These are phyloP conservation scores for Laticauda colubrina DNA, from an alignment of 2,113 vertebrate species.

Conservation along the genomic window DNA sequence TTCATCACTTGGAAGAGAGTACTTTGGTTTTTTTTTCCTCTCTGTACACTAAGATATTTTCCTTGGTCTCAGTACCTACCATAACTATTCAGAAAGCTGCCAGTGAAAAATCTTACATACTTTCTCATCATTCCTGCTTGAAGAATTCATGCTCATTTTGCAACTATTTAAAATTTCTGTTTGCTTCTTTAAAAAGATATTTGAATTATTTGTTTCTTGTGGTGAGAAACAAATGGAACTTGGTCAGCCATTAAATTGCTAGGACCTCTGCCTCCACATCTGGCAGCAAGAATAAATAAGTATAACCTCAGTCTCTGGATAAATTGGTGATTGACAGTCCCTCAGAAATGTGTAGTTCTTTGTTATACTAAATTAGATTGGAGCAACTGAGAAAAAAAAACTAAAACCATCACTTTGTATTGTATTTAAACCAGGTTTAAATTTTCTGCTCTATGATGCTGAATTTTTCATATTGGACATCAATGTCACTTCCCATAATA, in stretches of 20 bases:
- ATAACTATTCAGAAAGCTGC: background rate
- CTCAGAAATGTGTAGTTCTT: constrained; percentile 70
- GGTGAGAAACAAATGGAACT: constrained; percentile 61
- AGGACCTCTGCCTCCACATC: constrained; percentile 57
- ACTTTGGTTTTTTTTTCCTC: background rate
- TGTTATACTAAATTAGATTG: constrained; percentile 64
- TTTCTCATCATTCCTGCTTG: constrained; percentile 14
- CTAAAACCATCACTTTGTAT: background rate
- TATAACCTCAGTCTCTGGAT: constrained; percentile 63
- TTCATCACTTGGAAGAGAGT: background rate
- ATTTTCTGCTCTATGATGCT: constrained; percentile 62
- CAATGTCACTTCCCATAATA: constrained; percentile 59
- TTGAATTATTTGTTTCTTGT: constrained; percentile 67
- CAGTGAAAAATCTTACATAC: background rate
- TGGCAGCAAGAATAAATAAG: constrained; percentile 60
- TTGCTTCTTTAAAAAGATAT: constrained; percentile 64
- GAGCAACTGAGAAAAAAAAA: constrained; percentile 58
- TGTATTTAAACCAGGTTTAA: constrained; percentile 44
- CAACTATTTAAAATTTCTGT: constrained; percentile 63
- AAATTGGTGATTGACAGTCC: constrained; percentile 65
- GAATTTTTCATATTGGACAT: constrained; percentile 60
- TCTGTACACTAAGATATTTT: background rate
- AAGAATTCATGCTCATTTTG: constrained; percentile 57
- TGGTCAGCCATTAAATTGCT: constrained; percentile 68
- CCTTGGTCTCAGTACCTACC: background rate